Evolutionary conservation across 2,888 invertebrate species (phyloP), one percentile per base, ranked within the genome.

Genomic region (Chironomus tentans): DNA sequence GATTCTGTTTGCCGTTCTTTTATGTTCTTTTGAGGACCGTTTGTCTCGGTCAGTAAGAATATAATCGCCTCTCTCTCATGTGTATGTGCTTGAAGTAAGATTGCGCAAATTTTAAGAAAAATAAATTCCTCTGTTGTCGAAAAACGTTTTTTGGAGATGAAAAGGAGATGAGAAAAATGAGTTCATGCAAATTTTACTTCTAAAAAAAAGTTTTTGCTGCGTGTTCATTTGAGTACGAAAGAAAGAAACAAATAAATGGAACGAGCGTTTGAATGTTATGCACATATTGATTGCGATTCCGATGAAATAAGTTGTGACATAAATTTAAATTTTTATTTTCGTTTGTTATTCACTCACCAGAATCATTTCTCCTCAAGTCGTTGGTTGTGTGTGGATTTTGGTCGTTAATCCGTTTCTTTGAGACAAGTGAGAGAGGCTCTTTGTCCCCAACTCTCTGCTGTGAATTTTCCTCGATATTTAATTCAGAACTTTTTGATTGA

Each of bases 401-500:
- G n/a, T 82, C 82, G 77, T 82, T 77, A 61, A 82, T 83, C 79
- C 84, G 85, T 82, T 83, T 86, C 79, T 87, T 87, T 79, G 87
- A 88, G 80, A 89, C 88, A 78, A 89, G 86, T 74, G 89, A 86
- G 79, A 90, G 83, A 69, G 90, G 90, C 78, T 88, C 88, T 78
- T 79, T 78, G 78, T 86, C 84, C 80, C 87, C 86, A 4, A 21
- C 21, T 13, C 28, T 18, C 18, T 62, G 79, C 78, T 28, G 48
- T 48, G 62, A n/a, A 5, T 62, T 46, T 0, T 61, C 24, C 3
- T 38, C 79, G 70, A 79, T 79, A 78, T 80, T 81, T 79, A 89
- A 83, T 78, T 88, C 85, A 82, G 86, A 83, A 78, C 85, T 83
- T 83, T 91, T 91, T 81, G 84, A 83, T 79, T 87, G 85, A 77